phyloP scores from a whole-genome alignment of 1,140 invertebrate species.

The Chrysomallon squamiferum region DNA sequence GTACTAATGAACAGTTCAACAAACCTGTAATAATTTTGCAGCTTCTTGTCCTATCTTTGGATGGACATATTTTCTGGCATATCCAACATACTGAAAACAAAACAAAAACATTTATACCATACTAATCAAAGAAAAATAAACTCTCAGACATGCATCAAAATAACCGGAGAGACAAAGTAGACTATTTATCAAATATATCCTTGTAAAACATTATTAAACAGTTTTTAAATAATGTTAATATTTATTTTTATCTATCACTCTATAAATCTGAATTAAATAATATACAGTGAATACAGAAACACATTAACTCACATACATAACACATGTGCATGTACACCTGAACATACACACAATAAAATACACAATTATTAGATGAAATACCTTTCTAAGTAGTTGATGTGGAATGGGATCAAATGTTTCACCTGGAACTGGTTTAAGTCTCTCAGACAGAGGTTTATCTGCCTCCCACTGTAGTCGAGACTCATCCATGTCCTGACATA shows the following conservation, averaged over 20 bases:
- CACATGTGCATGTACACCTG: too few relatives aligned
- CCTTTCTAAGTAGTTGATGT: constrained; percentile 71
- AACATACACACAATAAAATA: too few relatives aligned
- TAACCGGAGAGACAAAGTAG: too few relatives aligned
- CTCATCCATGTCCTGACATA: constrained; percentile 25
- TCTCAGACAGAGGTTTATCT: constrained; percentile 66
- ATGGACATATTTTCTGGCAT: constrained; percentile 87
- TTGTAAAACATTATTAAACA: too few relatives aligned
- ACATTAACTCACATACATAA: too few relatives aligned
- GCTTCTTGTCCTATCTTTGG: constrained; percentile 79
- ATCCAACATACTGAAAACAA: constrained; percentile 85
- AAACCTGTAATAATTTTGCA: constrained; percentile 69
- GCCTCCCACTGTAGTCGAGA: constrained; percentile 45
- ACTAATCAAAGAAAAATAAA: not conserved
- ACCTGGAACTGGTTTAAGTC: constrained; percentile 69
- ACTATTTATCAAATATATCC: too few relatives aligned
- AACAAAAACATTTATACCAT: constrained; percentile 9
- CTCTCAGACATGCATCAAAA: not conserved
- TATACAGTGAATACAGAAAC: too few relatives aligned
- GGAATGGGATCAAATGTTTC: constrained; percentile 77
- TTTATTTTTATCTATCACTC: too few relatives aligned
- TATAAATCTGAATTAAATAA: too few relatives aligned
- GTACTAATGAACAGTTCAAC: too few relatives aligned
- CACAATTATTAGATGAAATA: too few relatives aligned
- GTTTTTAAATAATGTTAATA: too few relatives aligned